Conservation (phyloP, 2,888 invertebrate species). For the Melipona beecheii region DNA sequence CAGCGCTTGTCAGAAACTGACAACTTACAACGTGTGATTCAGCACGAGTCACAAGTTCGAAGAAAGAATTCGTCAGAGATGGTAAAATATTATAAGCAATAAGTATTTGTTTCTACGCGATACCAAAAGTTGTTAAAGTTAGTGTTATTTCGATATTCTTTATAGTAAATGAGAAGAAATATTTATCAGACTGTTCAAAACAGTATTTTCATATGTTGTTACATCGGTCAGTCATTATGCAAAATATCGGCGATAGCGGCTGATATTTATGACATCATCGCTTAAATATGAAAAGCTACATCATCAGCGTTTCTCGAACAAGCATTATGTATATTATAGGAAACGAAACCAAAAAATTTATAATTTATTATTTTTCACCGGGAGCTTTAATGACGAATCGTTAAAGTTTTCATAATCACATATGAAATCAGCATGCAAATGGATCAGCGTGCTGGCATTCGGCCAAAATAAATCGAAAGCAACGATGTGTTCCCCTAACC, state of each 20-base stretch:
- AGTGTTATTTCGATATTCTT: not conserved
- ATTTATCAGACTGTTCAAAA: slow-evolving; percentile 15
- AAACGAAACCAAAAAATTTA: not conserved
- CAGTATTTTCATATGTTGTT: slow-evolving; percentile 52
- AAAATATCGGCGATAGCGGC: slow-evolving; percentile 53
- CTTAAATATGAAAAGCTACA: slow-evolving; percentile 21
- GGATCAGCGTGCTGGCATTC: slow-evolving; percentile 39
- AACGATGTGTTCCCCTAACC: slow-evolving; percentile 55
- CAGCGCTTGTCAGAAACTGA: slow-evolving; percentile 32
- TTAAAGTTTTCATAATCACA: not conserved
- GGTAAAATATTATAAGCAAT: slow-evolving; percentile 28
- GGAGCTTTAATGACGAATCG: not conserved
- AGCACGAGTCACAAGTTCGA: slow-evolving; percentile 48
- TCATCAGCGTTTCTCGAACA: not conserved
- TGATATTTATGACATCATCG: slow-evolving; percentile 55
- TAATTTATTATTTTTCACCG: not conserved
- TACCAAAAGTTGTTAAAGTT: not conserved
- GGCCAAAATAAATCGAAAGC: slow-evolving; percentile 49
- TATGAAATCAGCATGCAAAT: slow-evolving; percentile 52
- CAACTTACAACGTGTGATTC: slow-evolving; percentile 64
- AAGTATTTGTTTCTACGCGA: not conserved
- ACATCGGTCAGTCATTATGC: slow-evolving; percentile 54
- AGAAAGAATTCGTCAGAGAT: slow-evolving; percentile 58
- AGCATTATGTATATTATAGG: not conserved
- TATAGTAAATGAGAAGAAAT: slow-evolving; percentile 6